A percentile compares a stretch with the other conserved stretches of the same genome.
Evolutionary conservation across 2,113 vertebrate genomes (phyloP).

Genomic region (Charina bottae): DNA sequence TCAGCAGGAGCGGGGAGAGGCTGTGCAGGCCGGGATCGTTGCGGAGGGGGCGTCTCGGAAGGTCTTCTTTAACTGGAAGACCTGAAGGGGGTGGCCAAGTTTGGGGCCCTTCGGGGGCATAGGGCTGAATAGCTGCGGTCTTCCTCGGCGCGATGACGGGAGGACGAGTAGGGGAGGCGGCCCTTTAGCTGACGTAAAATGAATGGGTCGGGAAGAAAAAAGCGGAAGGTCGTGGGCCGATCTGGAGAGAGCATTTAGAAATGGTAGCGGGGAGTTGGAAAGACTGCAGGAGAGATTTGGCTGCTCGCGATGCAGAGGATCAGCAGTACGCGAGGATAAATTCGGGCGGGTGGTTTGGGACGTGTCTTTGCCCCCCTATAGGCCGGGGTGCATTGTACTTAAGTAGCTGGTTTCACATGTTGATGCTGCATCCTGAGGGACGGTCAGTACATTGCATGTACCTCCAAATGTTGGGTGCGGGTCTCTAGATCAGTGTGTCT

Average conservation of each 20-base stretch:
- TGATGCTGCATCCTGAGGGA: background rate
- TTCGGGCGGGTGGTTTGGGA: background rate
- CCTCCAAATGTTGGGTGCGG: background rate
- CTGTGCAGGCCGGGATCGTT: background rate
- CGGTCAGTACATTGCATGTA: background rate
- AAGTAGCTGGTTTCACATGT: background rate
- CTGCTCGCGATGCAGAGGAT: background rate
- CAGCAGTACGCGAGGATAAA: background rate
- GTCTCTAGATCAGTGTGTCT: background rate
- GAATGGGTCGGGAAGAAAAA: background rate
- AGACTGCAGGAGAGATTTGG: background rate
- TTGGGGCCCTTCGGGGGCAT: background rate
- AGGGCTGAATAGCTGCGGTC: background rate
- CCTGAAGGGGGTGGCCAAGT: background rate
- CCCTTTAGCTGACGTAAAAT: background rate
- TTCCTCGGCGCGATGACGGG: background rate
- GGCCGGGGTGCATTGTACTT: background rate
- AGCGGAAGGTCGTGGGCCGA: background rate
- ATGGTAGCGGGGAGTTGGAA: background rate
- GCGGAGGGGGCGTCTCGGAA: background rate
- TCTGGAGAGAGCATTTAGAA: background rate
- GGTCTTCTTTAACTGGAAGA: background rate
- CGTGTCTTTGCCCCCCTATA: background rate
- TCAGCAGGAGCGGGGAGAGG: background rate
- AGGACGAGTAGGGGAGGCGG: background rate